Evolutionary conservation across 2,888 invertebrate species (phyloP), one percentile per base, ranked within the genome.

Genomic region (Horisme vitalbata): DNA sequence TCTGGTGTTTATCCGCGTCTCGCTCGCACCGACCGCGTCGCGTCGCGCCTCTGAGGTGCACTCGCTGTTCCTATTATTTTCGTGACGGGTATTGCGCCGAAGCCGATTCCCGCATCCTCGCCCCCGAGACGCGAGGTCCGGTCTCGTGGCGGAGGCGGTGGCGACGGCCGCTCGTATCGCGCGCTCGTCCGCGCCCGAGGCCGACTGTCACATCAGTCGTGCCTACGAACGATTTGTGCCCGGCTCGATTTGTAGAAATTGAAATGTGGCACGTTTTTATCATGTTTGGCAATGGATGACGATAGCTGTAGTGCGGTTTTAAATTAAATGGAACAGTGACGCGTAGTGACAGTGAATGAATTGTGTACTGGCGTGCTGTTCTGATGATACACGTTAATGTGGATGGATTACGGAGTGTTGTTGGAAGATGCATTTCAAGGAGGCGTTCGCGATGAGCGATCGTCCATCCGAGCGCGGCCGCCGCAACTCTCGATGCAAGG

Each of bases 81-180:
- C 86, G 88, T 89, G 88, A 88, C 88, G 87, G 87, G 88, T 87
- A 87, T 87, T 87, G 88, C 90, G 90, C 88, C 86, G 85, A 88
- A 89, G 83, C 84, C 86, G 84, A 86, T 87, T 87, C 88, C 86
- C 87, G 87, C 86, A 86, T 88, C 86, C 90, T 86, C 88, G 85
- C 86, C 83, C 77, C 85, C 84, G 85, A 83, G 87, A 83, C 85
- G 84, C 84, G 83, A 86, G 81, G 87, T 86, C 86, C 86, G 86
- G 88, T 86, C 87, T 79, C 86, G 86, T 81, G 83, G 76, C 79
- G 81, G 79, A 75, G 82, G 84, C 82, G 85, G 84, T 83, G 86
- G 84, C 83, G 84, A 80, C 82, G 83, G 83, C 83, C 79, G 80
- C 78, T 83, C 83, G 83, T 81, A 79, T 83, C 86, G 85, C 87